Evolutionary conservation across 2,797 vertebrate species (phyloP).

Genomic region (Molossus molossus): DNA sequence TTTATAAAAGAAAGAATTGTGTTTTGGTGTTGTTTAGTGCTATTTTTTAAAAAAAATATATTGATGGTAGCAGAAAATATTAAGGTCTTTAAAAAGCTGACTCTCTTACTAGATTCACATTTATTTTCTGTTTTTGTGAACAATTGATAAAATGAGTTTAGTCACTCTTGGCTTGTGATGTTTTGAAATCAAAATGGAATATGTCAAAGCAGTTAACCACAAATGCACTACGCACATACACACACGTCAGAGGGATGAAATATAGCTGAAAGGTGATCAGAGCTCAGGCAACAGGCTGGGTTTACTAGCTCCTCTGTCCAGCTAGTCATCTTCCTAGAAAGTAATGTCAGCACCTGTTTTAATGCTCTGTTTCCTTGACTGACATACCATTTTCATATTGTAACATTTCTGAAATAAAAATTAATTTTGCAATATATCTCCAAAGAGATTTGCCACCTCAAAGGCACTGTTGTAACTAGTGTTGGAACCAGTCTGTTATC

Average conservation of each 20-base stretch:
- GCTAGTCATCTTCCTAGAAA: neutral
- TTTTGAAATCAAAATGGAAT: conserved; percentile 88
- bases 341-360: neutral
- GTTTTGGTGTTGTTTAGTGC: neutral
- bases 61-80: conserved; percentile 72
- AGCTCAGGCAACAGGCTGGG: neutral
- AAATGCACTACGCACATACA: neutral
- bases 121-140: conserved; percentile 83
- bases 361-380: conserved; percentile 37
- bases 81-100: conserved; percentile 81
- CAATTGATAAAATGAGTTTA: conserved; percentile 87
- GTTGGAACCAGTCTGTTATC: neutral
- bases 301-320: neutral
- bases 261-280: neutral
- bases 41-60: conserved; percentile 33
- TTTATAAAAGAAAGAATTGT: conserved; percentile 3
- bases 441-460: neutral
- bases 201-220: conserved; percentile 88
- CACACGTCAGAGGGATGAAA: neutral
- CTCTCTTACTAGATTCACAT: conserved; percentile 75
- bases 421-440: neutral
- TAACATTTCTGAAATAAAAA: conserved; percentile 58
- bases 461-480: neutral
- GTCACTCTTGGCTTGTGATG: conserved; percentile 83
- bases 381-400: neutral